Conservation (phyloP, 2,797 vertebrate genomes). For the Chelon auratus region DNA sequence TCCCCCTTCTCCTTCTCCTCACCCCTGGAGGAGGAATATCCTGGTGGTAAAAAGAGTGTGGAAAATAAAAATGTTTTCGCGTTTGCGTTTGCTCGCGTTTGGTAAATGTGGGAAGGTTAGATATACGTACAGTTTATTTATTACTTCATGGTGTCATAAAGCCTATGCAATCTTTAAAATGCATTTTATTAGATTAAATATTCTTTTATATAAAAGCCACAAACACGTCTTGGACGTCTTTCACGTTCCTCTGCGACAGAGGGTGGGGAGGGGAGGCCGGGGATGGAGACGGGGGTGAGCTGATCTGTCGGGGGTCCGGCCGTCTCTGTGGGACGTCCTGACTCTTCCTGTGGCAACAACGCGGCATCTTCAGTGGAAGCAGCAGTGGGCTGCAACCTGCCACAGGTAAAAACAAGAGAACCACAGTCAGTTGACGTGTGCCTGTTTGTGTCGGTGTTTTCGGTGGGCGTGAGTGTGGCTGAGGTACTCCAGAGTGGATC, state of each 20-base stretch:
- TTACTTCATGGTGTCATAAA: no score
- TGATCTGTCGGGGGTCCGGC: slow-evolving; percentile 47
- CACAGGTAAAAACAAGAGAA: not conserved
- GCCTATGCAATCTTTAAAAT: no score
- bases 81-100: no score
- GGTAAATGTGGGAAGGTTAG: no score
- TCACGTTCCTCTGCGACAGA: not conserved
- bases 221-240: not conserved
- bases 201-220: not conserved
- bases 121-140: no score
- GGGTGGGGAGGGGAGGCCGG: slow-evolving; percentile 20
- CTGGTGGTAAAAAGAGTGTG: slow-evolving; percentile 11
- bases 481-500: slow-evolving; percentile 70
- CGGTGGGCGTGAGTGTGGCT: not conserved
- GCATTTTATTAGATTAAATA: not conserved
- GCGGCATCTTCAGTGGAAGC: slow-evolving; percentile 52
- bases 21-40: slow-evolving; percentile 9
- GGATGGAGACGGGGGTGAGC: slow-evolving; percentile 56
- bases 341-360: slow-evolving; percentile 56
- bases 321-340: slow-evolving; percentile 13
- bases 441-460: not conserved
- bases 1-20: slow-evolving; percentile 58
- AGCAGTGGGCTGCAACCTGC: slow-evolving; percentile 67
- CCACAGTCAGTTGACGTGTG: slow-evolving; percentile 1
- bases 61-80: not conserved